These are phyloP conservation scores for Pampus argenteus DNA, from an alignment of 2,797 vertebrate genomes.

Conservation along the genomic window DNA sequence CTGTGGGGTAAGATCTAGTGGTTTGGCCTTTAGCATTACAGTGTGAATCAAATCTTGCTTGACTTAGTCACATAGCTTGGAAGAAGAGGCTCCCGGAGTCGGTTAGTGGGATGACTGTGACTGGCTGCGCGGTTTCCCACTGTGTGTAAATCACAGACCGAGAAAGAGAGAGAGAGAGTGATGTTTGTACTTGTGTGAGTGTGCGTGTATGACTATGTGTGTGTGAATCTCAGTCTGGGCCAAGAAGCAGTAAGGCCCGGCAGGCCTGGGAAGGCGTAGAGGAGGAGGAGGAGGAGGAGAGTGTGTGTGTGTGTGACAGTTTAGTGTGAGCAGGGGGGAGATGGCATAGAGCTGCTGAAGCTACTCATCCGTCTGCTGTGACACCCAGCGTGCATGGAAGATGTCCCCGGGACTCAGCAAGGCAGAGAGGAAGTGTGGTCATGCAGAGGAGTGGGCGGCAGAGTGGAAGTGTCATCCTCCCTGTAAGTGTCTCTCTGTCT, in stretches of 20 bases:
- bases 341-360: constrained; percentile 67
- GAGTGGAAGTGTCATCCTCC: constrained; percentile 69
- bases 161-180: constrained; percentile 33
- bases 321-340: constrained; percentile 72
- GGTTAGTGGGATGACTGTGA: constrained; percentile 47
- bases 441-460: constrained; percentile 70
- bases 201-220: too few species aligned
- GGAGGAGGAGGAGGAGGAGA: constrained; percentile 20
- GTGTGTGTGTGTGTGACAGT: constrained; percentile 74
- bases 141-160: constrained; percentile 58
- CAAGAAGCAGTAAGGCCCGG: constrained; percentile 54
- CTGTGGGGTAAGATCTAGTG: constrained; percentile 27
- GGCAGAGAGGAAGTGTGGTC: constrained; percentile 60
- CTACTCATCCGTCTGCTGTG: constrained; percentile 80
- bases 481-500: constrained; percentile 67
- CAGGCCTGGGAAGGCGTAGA: constrained; percentile 51
- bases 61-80: constrained; percentile 51
- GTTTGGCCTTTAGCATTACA: constrained; percentile 55
- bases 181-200: constrained; percentile 53
- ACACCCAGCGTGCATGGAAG: constrained; percentile 73
- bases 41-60: constrained; percentile 46
- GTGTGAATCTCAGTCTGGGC: constrained; percentile 25
- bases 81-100: constrained; percentile 32
- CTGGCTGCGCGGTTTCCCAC: constrained; percentile 38
- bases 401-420: constrained; percentile 73